Evolutionary conservation across 1,140 invertebrate species (phyloP).

Genomic region (fruit fly (Drosophila melanogaster)): DNA sequence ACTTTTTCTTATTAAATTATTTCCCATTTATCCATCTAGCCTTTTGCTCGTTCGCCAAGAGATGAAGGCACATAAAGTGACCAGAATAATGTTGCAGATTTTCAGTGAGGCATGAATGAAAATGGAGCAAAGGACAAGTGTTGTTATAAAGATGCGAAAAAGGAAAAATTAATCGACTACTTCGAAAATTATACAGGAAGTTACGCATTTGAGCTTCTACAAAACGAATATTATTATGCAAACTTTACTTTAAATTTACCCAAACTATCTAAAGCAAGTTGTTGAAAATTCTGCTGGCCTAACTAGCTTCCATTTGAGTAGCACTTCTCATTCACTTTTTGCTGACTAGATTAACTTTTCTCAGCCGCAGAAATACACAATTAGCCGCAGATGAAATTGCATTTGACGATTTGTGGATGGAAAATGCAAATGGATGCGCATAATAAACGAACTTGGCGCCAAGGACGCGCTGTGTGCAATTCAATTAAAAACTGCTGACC

Average conservation of each 20-base stretch:
- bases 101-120: not conserved
- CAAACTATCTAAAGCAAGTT: not conserved
- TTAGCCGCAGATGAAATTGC: slow-evolving; percentile 48
- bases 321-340: slow-evolving; percentile 26
- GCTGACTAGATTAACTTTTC: slow-evolving; percentile 54
- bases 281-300: not conserved
- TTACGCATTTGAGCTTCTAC: no score
- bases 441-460: slow-evolving; percentile 53
- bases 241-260: no score
- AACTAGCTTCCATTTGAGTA: slow-evolving; percentile 1
- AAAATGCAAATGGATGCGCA: slow-evolving; percentile 72
- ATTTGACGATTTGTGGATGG: slow-evolving; percentile 49
- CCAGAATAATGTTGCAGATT: slow-evolving; percentile 41
- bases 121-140: not conserved
- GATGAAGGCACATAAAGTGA: slow-evolving; percentile 50
- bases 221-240: not conserved
- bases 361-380: slow-evolving; percentile 39
- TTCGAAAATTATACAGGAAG: no score
- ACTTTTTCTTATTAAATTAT: slow-evolving; percentile 75
- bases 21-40: slow-evolving; percentile 35
- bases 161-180: no score
- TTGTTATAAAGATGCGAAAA: no score
- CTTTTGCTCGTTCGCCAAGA: not conserved
- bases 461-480: slow-evolving; percentile 58
- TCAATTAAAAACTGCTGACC: slow-evolving; percentile 83